Conservation (phyloP, 2,113 vertebrate species). For the Hyla sarda region DNA sequence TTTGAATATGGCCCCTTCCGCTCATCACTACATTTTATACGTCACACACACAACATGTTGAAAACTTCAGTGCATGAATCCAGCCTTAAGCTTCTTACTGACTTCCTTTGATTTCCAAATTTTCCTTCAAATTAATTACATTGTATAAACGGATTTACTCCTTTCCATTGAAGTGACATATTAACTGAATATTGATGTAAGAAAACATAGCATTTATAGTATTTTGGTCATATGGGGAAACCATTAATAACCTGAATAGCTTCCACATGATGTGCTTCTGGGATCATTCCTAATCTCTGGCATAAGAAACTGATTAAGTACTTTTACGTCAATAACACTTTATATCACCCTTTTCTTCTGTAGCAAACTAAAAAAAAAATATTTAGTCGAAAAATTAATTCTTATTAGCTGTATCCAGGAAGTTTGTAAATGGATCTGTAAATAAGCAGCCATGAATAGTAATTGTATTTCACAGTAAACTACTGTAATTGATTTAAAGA, state of each 20-base stretch:
- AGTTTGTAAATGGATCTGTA: neutral
- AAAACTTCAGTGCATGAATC: no score
- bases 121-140: neutral
- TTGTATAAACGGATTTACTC: slow-evolving; percentile 4
- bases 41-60: no score
- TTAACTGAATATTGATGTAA: neutral
- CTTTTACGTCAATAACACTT: slow-evolving; percentile 61
- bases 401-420: neutral
- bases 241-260: slow-evolving; percentile 36
- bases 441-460: neutral
- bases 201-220: slow-evolving; percentile 1
- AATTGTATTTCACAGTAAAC: neutral
- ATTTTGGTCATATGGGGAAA: neutral
- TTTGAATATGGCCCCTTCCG: no score
- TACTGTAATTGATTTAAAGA: neutral
- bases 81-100: neutral
- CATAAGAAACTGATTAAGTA: slow-evolving; percentile 73
- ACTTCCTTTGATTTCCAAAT: neutral
- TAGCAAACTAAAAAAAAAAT: slow-evolving; percentile 20
- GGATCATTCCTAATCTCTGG: slow-evolving; percentile 70
- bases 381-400: slow-evolving; percentile 25
- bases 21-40: no score
- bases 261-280: slow-evolving; percentile 66
- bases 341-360: slow-evolving; percentile 49
- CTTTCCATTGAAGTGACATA: neutral